Evolutionary conservation across 1,140 invertebrate genomes (phyloP).

Genomic region (Oryctes rhinoceros): DNA sequence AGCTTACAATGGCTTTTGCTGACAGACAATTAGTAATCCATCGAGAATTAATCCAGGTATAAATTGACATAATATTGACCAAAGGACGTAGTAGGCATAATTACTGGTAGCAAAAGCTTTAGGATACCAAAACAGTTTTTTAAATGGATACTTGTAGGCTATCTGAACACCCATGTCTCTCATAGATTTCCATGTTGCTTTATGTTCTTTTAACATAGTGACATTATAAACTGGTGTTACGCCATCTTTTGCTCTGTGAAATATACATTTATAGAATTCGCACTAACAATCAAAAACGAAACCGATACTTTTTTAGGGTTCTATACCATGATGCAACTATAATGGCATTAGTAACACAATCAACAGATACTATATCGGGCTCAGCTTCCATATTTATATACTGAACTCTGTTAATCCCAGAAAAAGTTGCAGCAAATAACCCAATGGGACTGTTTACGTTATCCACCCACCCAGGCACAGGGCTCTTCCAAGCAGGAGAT

Average conservation of each 20-base stretch:
- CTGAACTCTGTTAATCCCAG: too few relatives aligned
- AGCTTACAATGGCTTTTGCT: too few relatives aligned
- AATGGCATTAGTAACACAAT: constrained; percentile 75
- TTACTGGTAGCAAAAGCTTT: neutral
- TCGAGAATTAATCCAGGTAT: too few relatives aligned
- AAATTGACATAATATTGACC: too few relatives aligned
- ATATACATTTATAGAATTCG: too few relatives aligned
- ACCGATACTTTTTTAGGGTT: neutral
- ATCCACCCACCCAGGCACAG: constrained; percentile 89
- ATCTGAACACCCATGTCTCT: constrained; percentile 50
- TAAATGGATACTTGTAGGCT: constrained; percentile 54
- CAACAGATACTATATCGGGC: constrained; percentile 89
- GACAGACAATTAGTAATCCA: too few relatives aligned
- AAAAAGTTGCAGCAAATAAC: constrained; percentile 23
- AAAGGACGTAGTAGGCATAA: too few relatives aligned
- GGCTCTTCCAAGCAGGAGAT: constrained; percentile 80
- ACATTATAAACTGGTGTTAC: constrained; percentile 81
- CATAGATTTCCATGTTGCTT: constrained; percentile 66
- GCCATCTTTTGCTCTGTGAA: constrained; percentile 66
- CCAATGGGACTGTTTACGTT: constrained; percentile 90
- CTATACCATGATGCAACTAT: neutral
- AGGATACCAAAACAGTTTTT: constrained; percentile 65
- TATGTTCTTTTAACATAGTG: constrained; percentile 67
- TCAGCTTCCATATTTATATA: constrained; percentile 66
- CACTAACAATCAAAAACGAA: too few relatives aligned